Base-by-base conservation (phyloP, 2,888 invertebrate genomes). In the Drosophila tripunctata region DNA sequence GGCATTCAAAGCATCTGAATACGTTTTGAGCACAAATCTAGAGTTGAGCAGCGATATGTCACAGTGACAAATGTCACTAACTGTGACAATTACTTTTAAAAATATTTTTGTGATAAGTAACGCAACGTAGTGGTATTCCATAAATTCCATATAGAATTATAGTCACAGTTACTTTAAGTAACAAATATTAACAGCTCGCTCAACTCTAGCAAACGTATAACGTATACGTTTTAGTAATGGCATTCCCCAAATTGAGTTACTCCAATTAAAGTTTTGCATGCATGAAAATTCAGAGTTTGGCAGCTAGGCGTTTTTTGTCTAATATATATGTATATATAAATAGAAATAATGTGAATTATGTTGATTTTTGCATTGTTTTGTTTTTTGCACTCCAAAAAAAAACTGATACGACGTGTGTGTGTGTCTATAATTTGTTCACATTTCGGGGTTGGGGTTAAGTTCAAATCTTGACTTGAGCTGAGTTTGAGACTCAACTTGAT, bases 391-490 rank as follows among this genome's bases (percentile, higher is more conserved):
- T 36, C 30, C 15, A 36, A 17, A n/a, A n/a, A n/a, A n/a, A n/a
- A n/a, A 2, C 24, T 36, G 17, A 12, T n/a, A n/a, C n/a, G n/a
- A n/a, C n/a, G n/a, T 30, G 21, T 31, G 45, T 21, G 40, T 38
- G n/a, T 24, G 35, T 31, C 21, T 3, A 44, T 62, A 17, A 33
- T 63, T 36, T 71, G 27, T 12, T 19, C 12, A 38, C 12, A 15
- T 40, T 75, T 75, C 51, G 64, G 48, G 69, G 75, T 64, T 76
- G 63, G 60, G 75, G 73, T 72, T 68, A 75, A 66, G 77, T 77
- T 75, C 77, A 73, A 36, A 68, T n/a, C 17, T 27, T 12, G 12
- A 19, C n/a, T 38, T 7, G 12, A 27, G 17, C 17, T 36, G n/a
- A 21, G 14, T 35, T 15, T 17, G 12, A 43, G n/a, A 21, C 33